Evolutionary conservation across 2,113 vertebrate species (phyloP).

Genomic region (Chaetura pelagica): DNA sequence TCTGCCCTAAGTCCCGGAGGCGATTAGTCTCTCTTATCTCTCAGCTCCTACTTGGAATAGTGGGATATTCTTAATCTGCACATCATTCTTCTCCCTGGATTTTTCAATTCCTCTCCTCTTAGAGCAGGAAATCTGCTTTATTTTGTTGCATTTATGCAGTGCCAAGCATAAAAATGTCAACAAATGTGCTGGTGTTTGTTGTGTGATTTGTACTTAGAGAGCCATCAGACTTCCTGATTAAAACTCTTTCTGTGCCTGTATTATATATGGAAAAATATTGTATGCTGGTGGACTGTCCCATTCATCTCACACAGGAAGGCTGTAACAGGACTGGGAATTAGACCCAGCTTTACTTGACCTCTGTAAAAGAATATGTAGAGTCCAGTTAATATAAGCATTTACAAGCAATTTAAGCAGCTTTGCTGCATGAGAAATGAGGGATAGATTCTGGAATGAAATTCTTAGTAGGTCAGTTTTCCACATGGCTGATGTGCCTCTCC

Average conservation of each 20-base stretch:
- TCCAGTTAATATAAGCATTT: neutral
- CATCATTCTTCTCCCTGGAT: conserved; percentile 14
- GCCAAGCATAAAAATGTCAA: neutral
- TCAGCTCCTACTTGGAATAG: conserved; percentile 3
- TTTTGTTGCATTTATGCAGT: neutral
- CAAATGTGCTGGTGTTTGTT: neutral
- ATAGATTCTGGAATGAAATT: conserved; percentile 8
- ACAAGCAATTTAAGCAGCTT: conserved; percentile 36
- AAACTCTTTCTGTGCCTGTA: neutral
- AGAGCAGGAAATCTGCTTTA: conserved; percentile 39
- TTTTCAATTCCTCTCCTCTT: neutral
- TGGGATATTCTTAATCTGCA: conserved; percentile 40
- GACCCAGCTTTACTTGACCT: neutral
- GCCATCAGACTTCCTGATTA: neutral
- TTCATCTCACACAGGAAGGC: neutral
- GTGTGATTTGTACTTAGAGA: neutral
- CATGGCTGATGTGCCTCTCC: neutral
- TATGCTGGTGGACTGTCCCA: neutral
- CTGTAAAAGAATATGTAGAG: neutral
- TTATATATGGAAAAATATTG: neutral
- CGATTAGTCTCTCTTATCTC: conserved; percentile 41
- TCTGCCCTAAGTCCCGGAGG: neutral
- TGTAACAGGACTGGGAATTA: neutral
- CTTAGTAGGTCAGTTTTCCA: conserved; percentile 58
- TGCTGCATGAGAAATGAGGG: conserved; percentile 9